Percentiles rank a stretch among this genome's conserved stretches.
Evolutionary conservation across 2,113 vertebrate genomes (phyloP).

Genomic region (Centrocercus urophasianus): DNA sequence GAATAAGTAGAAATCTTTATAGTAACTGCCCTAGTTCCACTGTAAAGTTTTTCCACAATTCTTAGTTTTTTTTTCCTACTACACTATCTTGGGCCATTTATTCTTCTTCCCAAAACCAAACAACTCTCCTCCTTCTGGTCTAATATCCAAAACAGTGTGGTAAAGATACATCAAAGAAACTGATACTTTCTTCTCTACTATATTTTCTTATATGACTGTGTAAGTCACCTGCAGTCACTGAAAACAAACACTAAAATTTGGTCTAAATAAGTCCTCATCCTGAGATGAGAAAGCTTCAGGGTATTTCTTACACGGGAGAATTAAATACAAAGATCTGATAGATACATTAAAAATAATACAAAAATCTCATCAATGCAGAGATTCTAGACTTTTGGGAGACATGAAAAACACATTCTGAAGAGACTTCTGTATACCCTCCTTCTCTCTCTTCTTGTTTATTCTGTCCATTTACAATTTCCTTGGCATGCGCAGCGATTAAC

Average conservation of each 20-base stretch:
- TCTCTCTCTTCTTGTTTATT: neutral
- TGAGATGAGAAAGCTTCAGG: neutral
- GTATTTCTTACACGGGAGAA: neutral
- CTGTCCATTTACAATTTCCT: neutral
- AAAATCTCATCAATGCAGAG: neutral
- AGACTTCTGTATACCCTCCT: neutral
- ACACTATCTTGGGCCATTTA: neutral
- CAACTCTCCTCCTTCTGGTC: rapidly evolving
- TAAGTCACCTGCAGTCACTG: neutral
- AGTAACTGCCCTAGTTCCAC: neutral
- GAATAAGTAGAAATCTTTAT: neutral
- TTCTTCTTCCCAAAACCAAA: neutral
- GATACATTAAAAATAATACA: neutral
- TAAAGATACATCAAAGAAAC: neutral
- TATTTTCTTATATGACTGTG: neutral
- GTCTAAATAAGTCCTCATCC: neutral
- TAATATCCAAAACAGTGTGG: neutral
- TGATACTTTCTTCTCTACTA: neutral
- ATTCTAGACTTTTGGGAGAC: neutral
- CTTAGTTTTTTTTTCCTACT: neutral
- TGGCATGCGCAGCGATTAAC: neutral
- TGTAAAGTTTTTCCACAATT: neutral
- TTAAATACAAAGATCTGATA: neutral
- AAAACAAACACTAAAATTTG: neutral
- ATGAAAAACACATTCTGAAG: neutral